Conservation (phyloP, 2,888 invertebrate genomes). For the Ptilodon capucinus region DNA sequence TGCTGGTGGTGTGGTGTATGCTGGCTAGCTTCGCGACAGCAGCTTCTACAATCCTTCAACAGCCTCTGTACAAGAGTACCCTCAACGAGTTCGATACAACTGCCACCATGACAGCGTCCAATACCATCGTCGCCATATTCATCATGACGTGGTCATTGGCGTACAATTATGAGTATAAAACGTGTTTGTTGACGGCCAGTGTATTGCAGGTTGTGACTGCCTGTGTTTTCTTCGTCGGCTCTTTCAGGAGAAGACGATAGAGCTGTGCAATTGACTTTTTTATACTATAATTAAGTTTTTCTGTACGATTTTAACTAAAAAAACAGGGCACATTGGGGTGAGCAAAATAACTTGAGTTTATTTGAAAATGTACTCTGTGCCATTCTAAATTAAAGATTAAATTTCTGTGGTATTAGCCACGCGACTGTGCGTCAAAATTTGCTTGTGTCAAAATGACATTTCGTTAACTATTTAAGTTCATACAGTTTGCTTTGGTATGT, state of each 20-base stretch:
- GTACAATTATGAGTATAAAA: conserved; percentile 63
- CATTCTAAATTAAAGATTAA: no score
- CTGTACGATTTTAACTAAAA: no score
- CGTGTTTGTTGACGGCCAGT: conserved; percentile 68
- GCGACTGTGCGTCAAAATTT: no score
- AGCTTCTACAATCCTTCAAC: conserved; percentile 63
- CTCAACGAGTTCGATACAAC: conserved; percentile 74
- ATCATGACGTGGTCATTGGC: conserved; percentile 63
- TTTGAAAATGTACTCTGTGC: no score
- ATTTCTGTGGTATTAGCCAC: no score
- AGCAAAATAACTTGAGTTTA: no score
- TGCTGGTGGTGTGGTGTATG: conserved; percentile 72
- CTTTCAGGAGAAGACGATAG: conserved; percentile 64
- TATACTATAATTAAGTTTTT: no score
- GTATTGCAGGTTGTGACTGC: conserved; percentile 61
- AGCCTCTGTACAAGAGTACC: conserved; percentile 68
- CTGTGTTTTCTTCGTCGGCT: conserved; percentile 58
- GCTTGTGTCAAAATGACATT: no score
- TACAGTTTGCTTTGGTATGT: no score
- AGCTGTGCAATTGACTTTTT: background rate
- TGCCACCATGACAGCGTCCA: conserved; percentile 69
- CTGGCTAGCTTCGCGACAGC: conserved; percentile 68
- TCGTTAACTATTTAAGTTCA: no score
- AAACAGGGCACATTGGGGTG: no score
- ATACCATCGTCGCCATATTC: conserved; percentile 60